Base-by-base conservation (phyloP, 2,113 vertebrate species). In the Gymnorhina tibicen region DNA sequence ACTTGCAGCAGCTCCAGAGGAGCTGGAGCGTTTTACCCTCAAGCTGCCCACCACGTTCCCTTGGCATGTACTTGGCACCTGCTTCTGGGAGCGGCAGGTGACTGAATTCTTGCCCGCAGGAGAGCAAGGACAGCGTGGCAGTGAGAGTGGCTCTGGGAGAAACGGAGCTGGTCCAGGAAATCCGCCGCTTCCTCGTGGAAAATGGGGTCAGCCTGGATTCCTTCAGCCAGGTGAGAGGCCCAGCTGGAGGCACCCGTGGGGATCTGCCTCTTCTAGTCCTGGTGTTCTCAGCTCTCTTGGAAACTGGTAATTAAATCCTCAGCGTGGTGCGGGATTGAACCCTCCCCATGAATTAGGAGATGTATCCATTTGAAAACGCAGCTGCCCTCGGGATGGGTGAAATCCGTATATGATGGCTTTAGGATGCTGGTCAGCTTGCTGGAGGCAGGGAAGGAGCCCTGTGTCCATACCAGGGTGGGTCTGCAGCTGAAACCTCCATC, bases 131-230 rank as follows among this genome's bases (percentile, higher is more conserved):
- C 95, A 99, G 99, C 2, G 97, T 99, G 95, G 99, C 99, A 2
- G 99, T 99, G 89, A 98, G 99, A 7, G 98, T 99, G 84, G 99
- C 99, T 80, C 94, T 99, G 42, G 99, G 99, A n/a, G 99, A 99
- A 93, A 99, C 99, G 0, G 98, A 99, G 96, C 98, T 99, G 4
- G 98, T 99, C 24, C 99, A 99, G 85, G 99, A 99, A 73, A 99
- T 99, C 22, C 98, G 99, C 8, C 98, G 91, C 79, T 99, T 99
- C 96, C 98, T 99, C 5, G 47, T 99, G 4, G 99, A 99, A 63
- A 98, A 99, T 0, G 97, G 98, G 32, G 99, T 99, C 94, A 97
- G 98, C 76, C 97, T 99, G 97, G 99, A 99, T 94, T 98, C 99
- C 82, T 99, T 99, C 96, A 99, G 99, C 95, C 99, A 99, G 98